Base-by-base conservation (phyloP, 1,140 invertebrate species). In the Drosophila subpulchrella region DNA sequence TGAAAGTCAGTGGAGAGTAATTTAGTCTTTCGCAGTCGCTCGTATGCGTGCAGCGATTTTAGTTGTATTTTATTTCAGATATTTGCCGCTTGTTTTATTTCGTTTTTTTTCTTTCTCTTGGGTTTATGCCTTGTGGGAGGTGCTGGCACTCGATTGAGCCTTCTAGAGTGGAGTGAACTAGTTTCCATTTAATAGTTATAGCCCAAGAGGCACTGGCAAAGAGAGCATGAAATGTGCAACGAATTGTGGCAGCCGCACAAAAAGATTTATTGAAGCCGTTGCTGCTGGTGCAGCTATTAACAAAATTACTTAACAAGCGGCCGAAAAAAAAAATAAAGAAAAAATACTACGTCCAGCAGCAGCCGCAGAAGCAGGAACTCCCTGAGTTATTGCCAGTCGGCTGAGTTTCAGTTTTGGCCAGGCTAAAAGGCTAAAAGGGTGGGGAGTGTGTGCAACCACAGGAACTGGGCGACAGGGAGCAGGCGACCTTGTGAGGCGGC, bases 211-310 rank as follows among this genome's bases (percentile, higher is more conserved):
- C 56, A 54, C 32, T 27, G 41, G 59, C 48, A 88, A 88, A 89
- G 83, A 88, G 83, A 88, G 83, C 83, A 89, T 88, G 83, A 88
- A 88, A 88, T 88, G 83, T 89, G 84, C 84, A 88, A 83, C 83
- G 83, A 88, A 82, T 88, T 88, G 83, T 88, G 79, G 83, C 84
- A 88, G 83, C 82, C 63, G 32, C 62, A 71, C 72, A 68, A 78
- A 88, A 70, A 88, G 83, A 88, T 88, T 88, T 88, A 88, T 88
- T 88, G 67, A 83, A 88, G 78, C 77, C 77, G 58, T 58, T 38
- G 65, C 62, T 58, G 72, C 59, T 72, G 79, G 79, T 61, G 68
- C 82, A 65, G 75, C 74, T 89, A 88, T 88, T 88, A 88, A 89
- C 84, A 80, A 88, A 88, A 88, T 88, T 88, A 88, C 83, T 88